Base-by-base conservation (phyloP, 2,113 vertebrate species). In the Triplophysa rosa region DNA sequence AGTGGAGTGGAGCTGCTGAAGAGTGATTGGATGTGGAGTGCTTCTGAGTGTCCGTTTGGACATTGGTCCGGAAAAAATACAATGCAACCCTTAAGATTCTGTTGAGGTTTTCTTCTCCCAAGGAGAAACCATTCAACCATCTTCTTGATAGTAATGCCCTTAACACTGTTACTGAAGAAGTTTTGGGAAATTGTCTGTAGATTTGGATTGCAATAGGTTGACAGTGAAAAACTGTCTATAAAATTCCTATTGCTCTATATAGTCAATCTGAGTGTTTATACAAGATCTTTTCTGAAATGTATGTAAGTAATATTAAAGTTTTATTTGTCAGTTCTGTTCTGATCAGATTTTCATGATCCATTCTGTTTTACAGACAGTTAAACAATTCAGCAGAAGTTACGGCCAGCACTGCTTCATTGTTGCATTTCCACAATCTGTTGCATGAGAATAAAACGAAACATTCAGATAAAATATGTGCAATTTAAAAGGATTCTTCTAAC, bases 341-440 rank as follows among this genome's bases (percentile, higher is more conserved):
- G 58, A 23, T 61, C 16, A 9, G n/a, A 10, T 61, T 61, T 61
- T 29, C 9, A 24, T 49, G 9, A 26, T 33, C 49, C 62, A 21
- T 75, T 75, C 17, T 49, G 37, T 63, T 59, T 62, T 45, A 63
- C 59, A 62, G 56, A 61, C 64, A 69, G 59, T 67, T 65, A 49
- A 68, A 61, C 61, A 10, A 66, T 23, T 2, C 42, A 77, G n/a
- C 10, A 56, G 59, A 61, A 58, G 54, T 29, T 79, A 69, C 40
- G 45, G 45, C 14, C 24, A 56, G n/a, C 64, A 52, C 12, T 67
- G 52, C 12, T 40, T 24, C 69, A 73, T 72, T 61, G 21, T 64
- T 68, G 33, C 26, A 49, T 7, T 23, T 58, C 59, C 42, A 19
- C 81, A 72, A 80, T 84, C 80, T 86, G 80, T 75, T 79, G 67